Evolutionary conservation across 2,797 vertebrate species (phyloP).

Genomic region (Acanthornis magna): DNA sequence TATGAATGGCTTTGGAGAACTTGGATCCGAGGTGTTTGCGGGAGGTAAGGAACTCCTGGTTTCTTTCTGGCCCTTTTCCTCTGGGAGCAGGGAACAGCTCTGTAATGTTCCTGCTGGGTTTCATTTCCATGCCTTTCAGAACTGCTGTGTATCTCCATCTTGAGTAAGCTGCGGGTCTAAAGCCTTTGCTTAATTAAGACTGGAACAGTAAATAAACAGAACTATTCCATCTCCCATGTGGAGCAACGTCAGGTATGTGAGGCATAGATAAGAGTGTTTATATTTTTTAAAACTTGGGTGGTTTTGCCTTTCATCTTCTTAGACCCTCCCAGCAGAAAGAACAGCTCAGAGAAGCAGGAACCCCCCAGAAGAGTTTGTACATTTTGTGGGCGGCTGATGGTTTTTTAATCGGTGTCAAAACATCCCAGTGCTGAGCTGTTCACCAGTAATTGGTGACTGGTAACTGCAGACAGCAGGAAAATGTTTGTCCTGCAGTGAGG

Average conservation of each 20-base stretch:
- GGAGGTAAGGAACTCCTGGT: not conserved
- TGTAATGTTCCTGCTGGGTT: not conserved
- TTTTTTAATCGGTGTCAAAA: not conserved
- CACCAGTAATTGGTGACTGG: not conserved
- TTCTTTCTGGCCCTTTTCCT: not conserved
- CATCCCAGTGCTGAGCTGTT: not conserved
- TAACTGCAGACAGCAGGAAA: not conserved
- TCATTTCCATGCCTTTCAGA: not conserved
- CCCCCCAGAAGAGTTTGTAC: not conserved
- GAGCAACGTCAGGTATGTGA: not conserved
- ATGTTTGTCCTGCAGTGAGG: not conserved
- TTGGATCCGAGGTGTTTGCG: not conserved
- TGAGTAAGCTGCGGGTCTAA: not conserved
- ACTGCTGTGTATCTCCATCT: not conserved
- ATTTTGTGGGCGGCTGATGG: conserved; percentile 12
- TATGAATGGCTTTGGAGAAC: not conserved
- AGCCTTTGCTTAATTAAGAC: conserved; percentile 13
- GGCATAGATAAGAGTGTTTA: conserved; percentile 17
- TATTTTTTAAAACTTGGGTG: not conserved
- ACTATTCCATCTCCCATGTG: not conserved
- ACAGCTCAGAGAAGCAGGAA: not conserved
- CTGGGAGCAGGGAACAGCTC: not conserved
- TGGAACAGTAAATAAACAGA: conserved; percentile 46
- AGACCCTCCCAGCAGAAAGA: not conserved
- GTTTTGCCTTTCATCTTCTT: conserved; percentile 16